phyloP scores from a whole-genome alignment of 2,797 vertebrate species.

The Malurus leucopterus region DNA sequence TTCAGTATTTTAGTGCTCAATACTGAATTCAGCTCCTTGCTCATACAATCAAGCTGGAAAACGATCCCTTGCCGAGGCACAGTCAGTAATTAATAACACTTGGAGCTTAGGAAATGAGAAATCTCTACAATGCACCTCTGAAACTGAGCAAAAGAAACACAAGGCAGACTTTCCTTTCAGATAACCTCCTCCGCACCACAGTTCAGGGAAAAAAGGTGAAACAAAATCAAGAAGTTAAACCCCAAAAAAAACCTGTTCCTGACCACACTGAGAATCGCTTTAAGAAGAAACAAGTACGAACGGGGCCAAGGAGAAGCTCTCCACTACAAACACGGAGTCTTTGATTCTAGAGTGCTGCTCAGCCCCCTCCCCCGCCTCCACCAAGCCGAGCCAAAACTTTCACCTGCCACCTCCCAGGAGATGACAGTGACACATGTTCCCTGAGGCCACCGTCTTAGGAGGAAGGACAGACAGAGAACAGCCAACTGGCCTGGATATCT shows the following conservation, averaged over 20 bases:
- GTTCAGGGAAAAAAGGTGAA: background rate
- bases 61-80: background rate
- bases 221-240: background rate
- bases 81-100: background rate
- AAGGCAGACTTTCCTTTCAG: background rate
- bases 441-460: background rate
- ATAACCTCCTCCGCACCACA: rapidly evolving
- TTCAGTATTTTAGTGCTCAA: background rate
- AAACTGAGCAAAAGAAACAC: background rate
- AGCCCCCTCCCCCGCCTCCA: background rate
- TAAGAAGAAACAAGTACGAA: background rate
- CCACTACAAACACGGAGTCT: background rate
- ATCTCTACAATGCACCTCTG: background rate
- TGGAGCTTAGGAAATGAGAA: background rate
- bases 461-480: background rate
- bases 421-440: background rate
- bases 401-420: background rate
- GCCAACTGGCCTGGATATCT: background rate
- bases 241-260: background rate
- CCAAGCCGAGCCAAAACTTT: background rate
- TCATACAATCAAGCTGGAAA: background rate
- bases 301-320: background rate
- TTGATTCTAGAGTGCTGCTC: background rate
- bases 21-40: background rate
- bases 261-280: background rate